Evolutionary conservation across 2,113 vertebrate genomes (phyloP).

Genomic region (Camarhynchus parvulus): DNA sequence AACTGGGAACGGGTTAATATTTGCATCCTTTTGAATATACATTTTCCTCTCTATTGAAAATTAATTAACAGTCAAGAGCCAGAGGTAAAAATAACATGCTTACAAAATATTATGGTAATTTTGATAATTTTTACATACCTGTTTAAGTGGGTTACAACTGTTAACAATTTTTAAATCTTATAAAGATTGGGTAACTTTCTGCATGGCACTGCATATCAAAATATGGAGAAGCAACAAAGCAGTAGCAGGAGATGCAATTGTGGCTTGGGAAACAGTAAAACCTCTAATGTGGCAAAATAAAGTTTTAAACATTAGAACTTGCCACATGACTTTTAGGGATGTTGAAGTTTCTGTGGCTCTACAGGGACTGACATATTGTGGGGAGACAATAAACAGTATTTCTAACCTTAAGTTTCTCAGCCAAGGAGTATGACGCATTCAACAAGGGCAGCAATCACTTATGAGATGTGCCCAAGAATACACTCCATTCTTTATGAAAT

Average conservation of each 20-base stretch:
- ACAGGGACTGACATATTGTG: background rate
- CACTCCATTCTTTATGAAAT: background rate
- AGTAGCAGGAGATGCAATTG: background rate
- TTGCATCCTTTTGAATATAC: background rate
- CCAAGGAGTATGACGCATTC: background rate
- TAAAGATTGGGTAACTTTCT: background rate
- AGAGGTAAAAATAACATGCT: background rate
- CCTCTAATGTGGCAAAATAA: background rate
- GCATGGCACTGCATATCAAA: background rate
- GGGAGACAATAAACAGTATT: background rate
- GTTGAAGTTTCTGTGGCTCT: background rate
- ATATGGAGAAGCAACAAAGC: background rate
- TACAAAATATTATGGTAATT: background rate
- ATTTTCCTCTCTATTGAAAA: background rate
- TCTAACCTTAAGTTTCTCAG: background rate
- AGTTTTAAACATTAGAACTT: background rate
- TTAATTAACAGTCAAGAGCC: background rate
- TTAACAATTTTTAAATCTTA: background rate
- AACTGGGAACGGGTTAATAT: background rate
- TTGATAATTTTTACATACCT: background rate
- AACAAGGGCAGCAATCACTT: constrained; percentile 7
- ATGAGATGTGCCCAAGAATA: background rate
- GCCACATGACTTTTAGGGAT: background rate
- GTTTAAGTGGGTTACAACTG: background rate
- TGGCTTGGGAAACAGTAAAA: background rate